These are phyloP conservation scores for Accipiter cooperii DNA, from an alignment of 2,113 vertebrate genomes.

Conservation along the genomic window DNA sequence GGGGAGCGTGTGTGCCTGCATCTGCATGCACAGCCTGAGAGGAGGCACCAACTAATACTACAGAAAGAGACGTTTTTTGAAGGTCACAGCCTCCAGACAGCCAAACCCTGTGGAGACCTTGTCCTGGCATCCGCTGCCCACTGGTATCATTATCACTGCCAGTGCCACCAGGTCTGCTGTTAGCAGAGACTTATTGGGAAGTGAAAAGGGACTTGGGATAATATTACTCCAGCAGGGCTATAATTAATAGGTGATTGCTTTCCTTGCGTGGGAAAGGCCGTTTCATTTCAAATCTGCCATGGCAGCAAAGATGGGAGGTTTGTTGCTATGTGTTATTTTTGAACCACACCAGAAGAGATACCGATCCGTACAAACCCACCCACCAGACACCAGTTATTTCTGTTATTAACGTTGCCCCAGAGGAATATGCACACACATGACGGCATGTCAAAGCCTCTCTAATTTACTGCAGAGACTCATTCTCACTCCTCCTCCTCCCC, in stretches of 20 bases:
- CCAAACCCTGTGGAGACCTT: background rate
- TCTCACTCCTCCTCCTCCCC: background rate
- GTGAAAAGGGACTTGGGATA: background rate
- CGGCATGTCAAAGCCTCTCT: background rate
- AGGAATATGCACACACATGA: background rate
- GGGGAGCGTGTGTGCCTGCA: accelerated
- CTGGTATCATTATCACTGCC: background rate
- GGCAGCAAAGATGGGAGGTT: background rate
- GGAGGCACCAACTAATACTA: background rate
- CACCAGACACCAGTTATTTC: background rate
- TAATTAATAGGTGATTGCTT: background rate
- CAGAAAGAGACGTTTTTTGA: background rate
- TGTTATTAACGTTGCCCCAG: background rate
- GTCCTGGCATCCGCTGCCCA: background rate
- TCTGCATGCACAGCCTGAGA: background rate
- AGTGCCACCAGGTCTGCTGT: background rate
- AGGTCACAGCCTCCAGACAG: background rate
- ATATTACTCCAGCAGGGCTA: background rate
- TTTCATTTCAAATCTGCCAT: background rate
- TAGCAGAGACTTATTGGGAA: background rate
- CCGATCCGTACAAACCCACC: background rate
- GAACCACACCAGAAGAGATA: background rate
- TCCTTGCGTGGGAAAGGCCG: background rate
- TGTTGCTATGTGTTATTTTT: background rate
- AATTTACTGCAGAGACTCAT: background rate